These are phyloP conservation scores for Ceratitis capitata DNA, from an alignment of 1,140 invertebrate genomes.

Conservation along the genomic window DNA sequence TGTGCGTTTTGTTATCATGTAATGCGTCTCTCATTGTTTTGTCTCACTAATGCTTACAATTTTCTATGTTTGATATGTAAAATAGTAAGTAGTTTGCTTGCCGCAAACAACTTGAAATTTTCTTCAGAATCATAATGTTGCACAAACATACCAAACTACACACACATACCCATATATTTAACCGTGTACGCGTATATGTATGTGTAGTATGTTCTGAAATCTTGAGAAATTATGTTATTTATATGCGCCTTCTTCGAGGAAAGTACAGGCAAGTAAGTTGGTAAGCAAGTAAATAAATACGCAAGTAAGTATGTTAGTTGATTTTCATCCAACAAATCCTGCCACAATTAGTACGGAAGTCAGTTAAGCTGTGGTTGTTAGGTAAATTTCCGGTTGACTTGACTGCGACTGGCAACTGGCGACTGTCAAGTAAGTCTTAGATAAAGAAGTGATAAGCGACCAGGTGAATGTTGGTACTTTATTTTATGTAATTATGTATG, in stretches of 20 bases:
- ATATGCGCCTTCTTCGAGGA: neutral
- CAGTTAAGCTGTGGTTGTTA: slow-evolving; percentile 31
- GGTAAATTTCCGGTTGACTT: slow-evolving; percentile 36
- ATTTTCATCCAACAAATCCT: slow-evolving; percentile 25
- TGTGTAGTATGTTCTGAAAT: slow-evolving; percentile 1
- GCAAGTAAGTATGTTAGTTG: neutral
- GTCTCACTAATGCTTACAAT: neutral
- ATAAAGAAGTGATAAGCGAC: slow-evolving; percentile 23
- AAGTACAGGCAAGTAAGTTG: neutral
- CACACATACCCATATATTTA: neutral
- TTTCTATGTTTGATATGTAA: slow-evolving; percentile 14
- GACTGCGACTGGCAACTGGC: neutral
- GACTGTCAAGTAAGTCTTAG: slow-evolving; percentile 11
- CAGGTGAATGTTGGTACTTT: slow-evolving; percentile 8
- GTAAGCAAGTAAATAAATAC: too few species aligned
- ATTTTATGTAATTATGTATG: too few species aligned
- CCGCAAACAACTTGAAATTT: slow-evolving; percentile 25
- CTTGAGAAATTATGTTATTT: slow-evolving; percentile 33
- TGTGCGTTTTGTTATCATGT: neutral
- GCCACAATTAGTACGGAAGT: slow-evolving; percentile 37
- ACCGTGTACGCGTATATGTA: neutral
- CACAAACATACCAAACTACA: neutral
- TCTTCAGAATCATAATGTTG: slow-evolving; percentile 6
- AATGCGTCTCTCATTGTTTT: slow-evolving; percentile 35
- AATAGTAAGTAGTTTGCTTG: neutral